Evolutionary conservation across 2,797 vertebrate genomes (phyloP).

Genomic region (Enteromius viviparus): DNA sequence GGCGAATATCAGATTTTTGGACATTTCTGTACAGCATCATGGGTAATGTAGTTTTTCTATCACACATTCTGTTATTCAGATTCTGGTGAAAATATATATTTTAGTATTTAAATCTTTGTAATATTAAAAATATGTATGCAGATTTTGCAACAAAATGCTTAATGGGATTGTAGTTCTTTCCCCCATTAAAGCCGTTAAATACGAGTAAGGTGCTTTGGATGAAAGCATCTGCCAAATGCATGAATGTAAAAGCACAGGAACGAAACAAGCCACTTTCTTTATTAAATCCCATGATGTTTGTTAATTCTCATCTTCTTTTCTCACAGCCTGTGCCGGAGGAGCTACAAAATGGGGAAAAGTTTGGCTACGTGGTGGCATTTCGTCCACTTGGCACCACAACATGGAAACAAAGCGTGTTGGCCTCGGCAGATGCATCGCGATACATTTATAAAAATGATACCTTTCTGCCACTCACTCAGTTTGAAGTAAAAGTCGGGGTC

Average conservation of each 20-base stretch:
- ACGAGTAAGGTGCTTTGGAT: not conserved
- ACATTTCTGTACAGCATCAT: not conserved
- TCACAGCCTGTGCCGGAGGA: constrained; percentile 86
- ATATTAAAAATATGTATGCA: not conserved
- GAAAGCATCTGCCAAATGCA: not conserved
- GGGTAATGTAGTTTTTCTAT: not conserved
- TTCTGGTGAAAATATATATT: not conserved
- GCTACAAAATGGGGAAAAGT: constrained; percentile 86
- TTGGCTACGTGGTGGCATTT: constrained; percentile 86
- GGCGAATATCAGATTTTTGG: too few species aligned
- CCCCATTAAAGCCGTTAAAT: not conserved
- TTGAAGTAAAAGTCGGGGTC: constrained; percentile 88
- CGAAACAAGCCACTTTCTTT: constrained; percentile 19
- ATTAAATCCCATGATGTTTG: not conserved
- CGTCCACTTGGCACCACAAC: constrained; percentile 77
- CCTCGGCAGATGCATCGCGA: constrained; percentile 80
- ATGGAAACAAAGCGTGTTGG: constrained; percentile 84
- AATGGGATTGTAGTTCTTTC: not conserved
- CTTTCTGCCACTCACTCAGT: constrained; percentile 80
- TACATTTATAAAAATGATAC: constrained; percentile 86
- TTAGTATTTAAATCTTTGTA: not conserved
- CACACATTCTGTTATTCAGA: not conserved
- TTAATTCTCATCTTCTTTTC: constrained; percentile 42
- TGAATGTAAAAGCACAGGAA: not conserved
- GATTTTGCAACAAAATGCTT: not conserved